Percentiles rank a stretch among this genome's conserved stretches.
Evolutionary conservation across 2,113 vertebrate genomes (phyloP).

Genomic region (Siniperca knerii): DNA sequence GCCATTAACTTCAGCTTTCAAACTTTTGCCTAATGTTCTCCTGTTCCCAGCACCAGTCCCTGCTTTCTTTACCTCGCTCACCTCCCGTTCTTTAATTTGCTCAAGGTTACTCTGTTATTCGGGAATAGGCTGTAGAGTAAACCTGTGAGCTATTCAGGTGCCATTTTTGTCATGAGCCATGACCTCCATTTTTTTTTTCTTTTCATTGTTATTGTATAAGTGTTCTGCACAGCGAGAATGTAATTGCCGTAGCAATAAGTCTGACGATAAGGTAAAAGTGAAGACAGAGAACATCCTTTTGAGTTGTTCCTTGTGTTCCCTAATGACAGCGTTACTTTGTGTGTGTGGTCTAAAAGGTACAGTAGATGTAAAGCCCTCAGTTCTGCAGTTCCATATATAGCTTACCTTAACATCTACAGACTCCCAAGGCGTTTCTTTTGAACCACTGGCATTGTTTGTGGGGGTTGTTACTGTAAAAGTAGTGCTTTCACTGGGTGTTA

Average conservation of each 20-base stretch:
- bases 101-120: conserved; percentile 45
- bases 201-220: conserved; percentile 28
- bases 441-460: conserved; percentile 48
- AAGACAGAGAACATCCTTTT: conserved; percentile 3
- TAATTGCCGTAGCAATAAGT: conserved; percentile 6
- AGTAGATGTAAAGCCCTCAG: background rate
- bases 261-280: background rate
- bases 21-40: conserved; percentile 41
- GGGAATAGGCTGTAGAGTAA: conserved; percentile 24
- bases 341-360: background rate
- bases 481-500: conserved; percentile 45
- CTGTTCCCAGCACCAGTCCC: conserved; percentile 38
- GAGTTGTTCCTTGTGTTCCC: background rate
- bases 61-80: conserved; percentile 6
- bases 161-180: conserved; percentile 38
- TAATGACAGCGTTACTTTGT: background rate
- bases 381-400: background rate
- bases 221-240: background rate
- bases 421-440: conserved; percentile 6
- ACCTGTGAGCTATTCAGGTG: conserved; percentile 21
- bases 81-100: conserved; percentile 33
- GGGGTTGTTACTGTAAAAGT: conserved; percentile 49
- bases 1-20: conserved; percentile 61
- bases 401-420: conserved; percentile 8
- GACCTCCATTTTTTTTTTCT: conserved; percentile 35